phyloP scores from a whole-genome alignment of 2,888 invertebrate species.

The Anthophora plumipes region DNA sequence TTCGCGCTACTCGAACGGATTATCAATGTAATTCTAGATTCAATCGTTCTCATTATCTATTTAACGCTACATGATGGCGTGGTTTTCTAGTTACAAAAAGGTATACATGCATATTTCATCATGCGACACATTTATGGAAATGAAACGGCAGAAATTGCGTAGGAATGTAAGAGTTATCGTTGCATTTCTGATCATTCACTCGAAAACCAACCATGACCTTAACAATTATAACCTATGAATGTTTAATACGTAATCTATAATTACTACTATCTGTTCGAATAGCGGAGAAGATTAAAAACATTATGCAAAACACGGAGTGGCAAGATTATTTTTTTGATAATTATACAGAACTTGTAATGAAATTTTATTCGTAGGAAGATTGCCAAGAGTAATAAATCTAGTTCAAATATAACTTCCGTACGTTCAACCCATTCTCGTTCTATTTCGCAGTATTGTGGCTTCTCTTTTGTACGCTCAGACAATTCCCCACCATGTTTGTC shows the following conservation, averaged over 20 bases:
- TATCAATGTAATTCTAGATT: too few relatives aligned
- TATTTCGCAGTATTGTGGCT: background rate
- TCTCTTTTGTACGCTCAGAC: background rate
- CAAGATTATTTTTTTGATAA: too few relatives aligned
- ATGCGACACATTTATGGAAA: background rate
- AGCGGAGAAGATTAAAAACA: background rate
- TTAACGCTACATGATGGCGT: too few relatives aligned
- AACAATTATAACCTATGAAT: too few relatives aligned
- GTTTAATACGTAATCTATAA: too few relatives aligned
- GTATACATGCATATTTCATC: background rate
- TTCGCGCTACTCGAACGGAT: too few relatives aligned
- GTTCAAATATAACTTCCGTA: background rate
- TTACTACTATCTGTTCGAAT: background rate
- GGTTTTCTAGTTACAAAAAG: too few relatives aligned
- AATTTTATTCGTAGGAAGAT: background rate
- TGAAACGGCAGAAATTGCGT: background rate
- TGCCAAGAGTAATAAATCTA: background rate
- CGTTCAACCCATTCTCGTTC: background rate
- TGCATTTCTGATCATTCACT: background rate
- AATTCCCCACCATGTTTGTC: background rate
- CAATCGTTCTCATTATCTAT: too few relatives aligned
- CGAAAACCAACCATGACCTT: background rate
- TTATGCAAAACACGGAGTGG: too few relatives aligned
- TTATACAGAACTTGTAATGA: background rate
- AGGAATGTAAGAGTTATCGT: background rate